Evolutionary conservation across 2,888 invertebrate genomes (phyloP), one percentile per base, ranked within the genome.

Genomic region (Colostygia pectinataria): DNA sequence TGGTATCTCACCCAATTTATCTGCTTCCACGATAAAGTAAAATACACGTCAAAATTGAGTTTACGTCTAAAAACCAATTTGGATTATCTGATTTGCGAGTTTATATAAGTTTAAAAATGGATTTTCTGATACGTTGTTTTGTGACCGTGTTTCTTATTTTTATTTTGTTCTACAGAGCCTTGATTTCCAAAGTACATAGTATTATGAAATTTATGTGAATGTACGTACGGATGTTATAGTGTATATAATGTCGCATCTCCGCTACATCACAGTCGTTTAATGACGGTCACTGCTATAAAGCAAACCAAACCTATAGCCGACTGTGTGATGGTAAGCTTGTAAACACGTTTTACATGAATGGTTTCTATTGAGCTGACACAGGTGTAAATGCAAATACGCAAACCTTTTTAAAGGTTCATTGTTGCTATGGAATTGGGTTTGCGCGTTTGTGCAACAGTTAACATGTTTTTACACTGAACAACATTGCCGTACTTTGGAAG

Each of bases 51-150:
- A 84, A 80, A 87, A 86, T 84, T 80, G 87, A 86, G 83, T 86
- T 83, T 82, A 74, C 85, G 81, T 79, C 83, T 85, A 85, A 84
- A 84, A 87, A 84, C 80, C 87, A 86, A 86, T 88, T 88, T 81
- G 82, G 83, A 87, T 87, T 86, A 87, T 87, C 88, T 79, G 85
- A 85, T 86, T 84, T 80, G 78, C 71, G 76, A 83, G 79, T 80
- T 79, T 84, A 77, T 82, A 75, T 76, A 42, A 41, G 31, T 25
- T 79, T 53, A 61, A 75, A 77, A 77, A 73, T 71, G 74, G 65
- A 64, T 72, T 70, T 65, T 59, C 61, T 62, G 61, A 63, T 65
- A 61, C 59, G 56, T 53, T 55, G 63, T 53, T 20, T 64, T 47
- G 51, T 48, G 46, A 55, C 42, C 47, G 48, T 63, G 64, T 65